Evolutionary conservation across 2,113 vertebrate genomes (phyloP).

Genomic region (Willisornis vidua): DNA sequence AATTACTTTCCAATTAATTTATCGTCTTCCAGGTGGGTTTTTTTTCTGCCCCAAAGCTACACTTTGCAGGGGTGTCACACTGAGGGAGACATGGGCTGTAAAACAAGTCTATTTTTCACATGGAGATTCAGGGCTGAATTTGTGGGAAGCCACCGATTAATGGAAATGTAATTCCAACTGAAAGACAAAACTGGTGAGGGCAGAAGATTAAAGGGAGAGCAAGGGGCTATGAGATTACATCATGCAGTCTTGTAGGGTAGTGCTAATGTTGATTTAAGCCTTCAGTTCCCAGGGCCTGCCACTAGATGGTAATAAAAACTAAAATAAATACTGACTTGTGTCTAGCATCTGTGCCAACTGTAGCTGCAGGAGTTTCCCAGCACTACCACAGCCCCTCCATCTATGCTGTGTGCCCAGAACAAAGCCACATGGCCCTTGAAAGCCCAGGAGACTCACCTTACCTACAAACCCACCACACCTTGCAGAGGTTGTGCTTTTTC

Average conservation of each 20-base stretch:
- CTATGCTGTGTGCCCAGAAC: neutral
- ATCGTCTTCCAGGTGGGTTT: neutral
- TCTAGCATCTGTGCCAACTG: neutral
- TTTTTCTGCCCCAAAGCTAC: neutral
- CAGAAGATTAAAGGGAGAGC: neutral
- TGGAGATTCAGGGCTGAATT: neutral
- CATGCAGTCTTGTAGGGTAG: neutral
- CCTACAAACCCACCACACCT: neutral
- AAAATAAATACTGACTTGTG: neutral
- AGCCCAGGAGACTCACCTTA: neutral
- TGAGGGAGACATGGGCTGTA: neutral
- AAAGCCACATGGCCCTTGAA: neutral
- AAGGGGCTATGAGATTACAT: neutral
- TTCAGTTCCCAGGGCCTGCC: neutral
- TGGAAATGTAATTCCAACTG: neutral
- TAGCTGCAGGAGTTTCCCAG: neutral
- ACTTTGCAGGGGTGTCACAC: neutral
- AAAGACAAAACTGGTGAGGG: neutral
- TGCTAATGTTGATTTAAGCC: neutral
- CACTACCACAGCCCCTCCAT: neutral
- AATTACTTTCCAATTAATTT: neutral
- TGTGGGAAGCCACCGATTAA: neutral
- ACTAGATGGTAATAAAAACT: slow-evolving; percentile 50
- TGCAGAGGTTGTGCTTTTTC: neutral
- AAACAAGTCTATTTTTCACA: neutral